These are phyloP conservation scores for Andrena minutula DNA, from an alignment of 2,888 invertebrate genomes.

Conservation along the genomic window DNA sequence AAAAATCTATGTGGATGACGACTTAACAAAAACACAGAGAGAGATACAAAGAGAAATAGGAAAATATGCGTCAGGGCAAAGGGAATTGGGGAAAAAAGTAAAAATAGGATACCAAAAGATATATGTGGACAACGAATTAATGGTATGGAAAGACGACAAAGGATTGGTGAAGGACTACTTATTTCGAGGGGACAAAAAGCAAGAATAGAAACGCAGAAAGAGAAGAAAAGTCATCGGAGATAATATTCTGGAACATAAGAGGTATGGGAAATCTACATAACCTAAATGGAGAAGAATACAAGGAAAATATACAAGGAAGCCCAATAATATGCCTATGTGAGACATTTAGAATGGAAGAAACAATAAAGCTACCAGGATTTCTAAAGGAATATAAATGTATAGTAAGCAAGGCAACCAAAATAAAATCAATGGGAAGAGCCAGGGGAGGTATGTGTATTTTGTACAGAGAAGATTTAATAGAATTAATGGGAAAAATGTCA, in stretches of 20 bases:
- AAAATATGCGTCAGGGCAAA: background rate
- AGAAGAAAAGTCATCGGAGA: background rate
- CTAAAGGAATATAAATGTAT: background rate
- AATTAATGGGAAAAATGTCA: background rate
- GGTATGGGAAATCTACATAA: background rate
- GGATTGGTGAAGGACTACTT: too few relatives aligned
- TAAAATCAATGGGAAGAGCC: background rate
- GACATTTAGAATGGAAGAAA: background rate
- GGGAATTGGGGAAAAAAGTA: background rate
- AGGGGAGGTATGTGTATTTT: background rate
- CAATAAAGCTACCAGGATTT: background rate
- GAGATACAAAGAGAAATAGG: slow-evolving; percentile 1
- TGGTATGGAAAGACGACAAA: too few relatives aligned
- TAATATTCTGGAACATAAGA: background rate
- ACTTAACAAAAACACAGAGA: background rate
- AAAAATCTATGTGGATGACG: background rate
- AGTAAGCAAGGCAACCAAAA: background rate
- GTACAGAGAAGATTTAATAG: slow-evolving; percentile 4
- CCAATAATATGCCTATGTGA: background rate
- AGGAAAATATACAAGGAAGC: background rate
- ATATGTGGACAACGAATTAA: too few relatives aligned
- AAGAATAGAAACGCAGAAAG: background rate
- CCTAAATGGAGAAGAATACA: background rate
- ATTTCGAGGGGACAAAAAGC: background rate
- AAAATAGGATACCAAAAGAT: too few relatives aligned